Evolutionary conservation across 2,797 vertebrate genomes (phyloP).

Genomic region (Chromis chromis): DNA sequence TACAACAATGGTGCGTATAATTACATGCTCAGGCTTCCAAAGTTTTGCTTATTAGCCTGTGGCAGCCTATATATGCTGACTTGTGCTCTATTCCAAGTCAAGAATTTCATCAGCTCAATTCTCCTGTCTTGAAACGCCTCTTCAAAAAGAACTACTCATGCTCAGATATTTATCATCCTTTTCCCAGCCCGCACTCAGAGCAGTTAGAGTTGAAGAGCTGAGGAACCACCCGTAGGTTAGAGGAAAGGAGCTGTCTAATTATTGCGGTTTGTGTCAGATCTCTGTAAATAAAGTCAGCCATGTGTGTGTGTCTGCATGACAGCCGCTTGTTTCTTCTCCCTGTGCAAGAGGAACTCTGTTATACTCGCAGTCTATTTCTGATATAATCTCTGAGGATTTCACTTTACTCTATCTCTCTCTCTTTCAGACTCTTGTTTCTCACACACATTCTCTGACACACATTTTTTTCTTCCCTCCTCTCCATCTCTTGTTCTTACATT

Average conservation of each 20-base stretch:
- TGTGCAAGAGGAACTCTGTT: conserved; percentile 51
- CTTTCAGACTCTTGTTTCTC: conserved; percentile 16
- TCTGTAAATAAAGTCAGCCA: conserved; percentile 70
- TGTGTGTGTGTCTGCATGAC: conserved; percentile 54
- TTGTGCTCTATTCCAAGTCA: conserved; percentile 46
- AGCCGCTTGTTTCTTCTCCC: conserved; percentile 57
- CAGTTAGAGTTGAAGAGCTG: conserved; percentile 41
- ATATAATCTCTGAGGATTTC: conserved; percentile 65
- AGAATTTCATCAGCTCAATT: conserved; percentile 61
- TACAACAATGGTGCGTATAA: conserved; percentile 17
- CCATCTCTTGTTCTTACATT: conserved; percentile 55
- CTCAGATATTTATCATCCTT: conserved; percentile 61
- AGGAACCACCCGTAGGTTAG: conserved; percentile 61
- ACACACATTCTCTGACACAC: conserved; percentile 46
- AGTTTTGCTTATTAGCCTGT: conserved; percentile 51
- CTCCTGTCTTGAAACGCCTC: conserved; percentile 52
- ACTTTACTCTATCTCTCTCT: conserved; percentile 36
- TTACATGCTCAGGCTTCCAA: conserved; percentile 22
- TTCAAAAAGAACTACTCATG: conserved; percentile 65
- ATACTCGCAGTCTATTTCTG: conserved; percentile 64
- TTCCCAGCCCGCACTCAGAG: conserved; percentile 46
- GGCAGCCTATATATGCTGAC: conserved; percentile 66
- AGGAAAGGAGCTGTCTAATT: conserved; percentile 70
- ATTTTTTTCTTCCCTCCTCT: conserved; percentile 42
- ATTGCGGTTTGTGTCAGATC: conserved; percentile 66